Evolutionary conservation across 53 echinoderm and acorn worm genomes (phyloP).

Genomic region (Apostichopus leukothele): DNA sequence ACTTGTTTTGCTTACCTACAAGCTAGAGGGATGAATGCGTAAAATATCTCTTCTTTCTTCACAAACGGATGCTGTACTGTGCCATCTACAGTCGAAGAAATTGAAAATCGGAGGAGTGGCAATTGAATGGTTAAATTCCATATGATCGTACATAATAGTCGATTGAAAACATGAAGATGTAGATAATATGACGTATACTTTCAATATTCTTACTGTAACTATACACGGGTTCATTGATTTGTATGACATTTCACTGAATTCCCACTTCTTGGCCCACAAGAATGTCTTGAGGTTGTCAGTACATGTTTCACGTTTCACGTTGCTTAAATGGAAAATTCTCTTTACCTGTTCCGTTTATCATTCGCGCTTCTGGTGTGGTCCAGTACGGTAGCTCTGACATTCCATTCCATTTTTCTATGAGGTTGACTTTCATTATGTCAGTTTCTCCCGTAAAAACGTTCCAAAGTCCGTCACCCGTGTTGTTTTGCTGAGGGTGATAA

Average conservation of each 20-base stretch:
- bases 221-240: too few relatives aligned
- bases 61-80: constrained; percentile 72
- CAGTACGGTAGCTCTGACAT: constrained; percentile 64
- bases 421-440: constrained; percentile 63
- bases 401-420: constrained; percentile 68
- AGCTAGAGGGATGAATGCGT: constrained; percentile 70
- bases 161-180: too few relatives aligned
- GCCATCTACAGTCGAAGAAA: constrained; percentile 65
- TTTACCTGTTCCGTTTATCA: constrained; percentile 83
- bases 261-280: too few relatives aligned
- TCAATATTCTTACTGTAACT: too few relatives aligned
- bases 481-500: constrained; percentile 54
- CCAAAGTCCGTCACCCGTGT: constrained; percentile 71
- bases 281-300: too few relatives aligned
- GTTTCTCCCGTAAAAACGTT: constrained; percentile 69
- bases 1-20: constrained; percentile 62
- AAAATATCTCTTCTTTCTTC: constrained; percentile 59
- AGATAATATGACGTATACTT: too few relatives aligned
- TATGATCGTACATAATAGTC: too few relatives aligned
- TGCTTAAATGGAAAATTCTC: too few relatives aligned
- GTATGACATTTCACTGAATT: too few relatives aligned
- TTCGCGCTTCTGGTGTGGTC: constrained; percentile 72
- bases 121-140: too few relatives aligned
- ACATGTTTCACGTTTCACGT: too few relatives aligned
- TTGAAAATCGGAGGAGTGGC: too few relatives aligned